phyloP scores from a whole-genome alignment of 2,113 vertebrate species.

The Leptodactylus fuscus region DNA sequence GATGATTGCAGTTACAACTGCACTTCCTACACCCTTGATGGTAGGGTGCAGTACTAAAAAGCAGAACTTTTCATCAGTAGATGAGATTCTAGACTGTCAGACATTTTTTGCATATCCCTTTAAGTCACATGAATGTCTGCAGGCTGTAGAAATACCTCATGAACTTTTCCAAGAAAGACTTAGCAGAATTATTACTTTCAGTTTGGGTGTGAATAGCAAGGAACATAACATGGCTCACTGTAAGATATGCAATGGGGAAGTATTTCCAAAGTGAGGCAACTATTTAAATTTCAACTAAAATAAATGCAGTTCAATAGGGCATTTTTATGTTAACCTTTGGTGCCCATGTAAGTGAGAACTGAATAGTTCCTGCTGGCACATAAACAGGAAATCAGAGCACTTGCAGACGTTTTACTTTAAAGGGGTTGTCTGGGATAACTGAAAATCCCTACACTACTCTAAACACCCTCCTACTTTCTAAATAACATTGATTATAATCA shows the following conservation, averaged over 20 bases:
- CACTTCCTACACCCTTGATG: no score
- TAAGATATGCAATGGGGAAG: neutral
- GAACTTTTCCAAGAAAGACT: neutral
- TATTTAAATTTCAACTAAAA: neutral
- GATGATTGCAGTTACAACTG: no score
- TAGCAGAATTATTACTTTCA: neutral
- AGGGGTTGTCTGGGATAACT: no score
- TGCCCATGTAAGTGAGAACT: neutral
- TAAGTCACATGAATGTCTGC: neutral
- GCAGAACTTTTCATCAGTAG: no score
- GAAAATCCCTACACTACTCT: no score
- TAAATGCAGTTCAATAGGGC: neutral
- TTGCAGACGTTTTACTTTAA: no score
- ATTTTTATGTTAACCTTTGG: neutral
- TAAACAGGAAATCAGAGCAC: no score
- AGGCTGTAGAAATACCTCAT: neutral
- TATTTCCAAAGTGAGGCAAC: neutral
- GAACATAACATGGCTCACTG: neutral
- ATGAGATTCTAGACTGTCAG: no score
- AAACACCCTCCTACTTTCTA: no score
- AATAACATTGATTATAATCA: no score
- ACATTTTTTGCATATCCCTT: neutral
- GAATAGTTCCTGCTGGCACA: neutral
- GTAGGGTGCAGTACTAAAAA: no score
- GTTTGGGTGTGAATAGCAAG: neutral